Base-by-base conservation (phyloP, 2,113 vertebrate genomes). In the Mormyrus lacerda region DNA sequence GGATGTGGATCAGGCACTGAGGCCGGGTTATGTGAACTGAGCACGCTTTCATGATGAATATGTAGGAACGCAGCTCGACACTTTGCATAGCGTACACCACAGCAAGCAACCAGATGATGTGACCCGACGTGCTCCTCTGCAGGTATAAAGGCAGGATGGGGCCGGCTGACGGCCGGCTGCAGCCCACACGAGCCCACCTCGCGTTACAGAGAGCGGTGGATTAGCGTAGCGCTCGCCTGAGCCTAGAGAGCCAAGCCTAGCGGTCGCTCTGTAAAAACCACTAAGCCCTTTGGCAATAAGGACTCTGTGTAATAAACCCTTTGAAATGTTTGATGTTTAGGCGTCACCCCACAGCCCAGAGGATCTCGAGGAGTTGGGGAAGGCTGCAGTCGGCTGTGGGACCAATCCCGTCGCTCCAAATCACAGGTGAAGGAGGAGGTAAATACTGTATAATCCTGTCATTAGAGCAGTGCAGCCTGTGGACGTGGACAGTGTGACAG, bases 231-330 rank as follows among this genome's bases (percentile, higher is more conserved):
- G 3, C 73, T 47, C 44, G 47, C 47, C 44, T 50, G 44, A 50
- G 35, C 31, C 35, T 35, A 39, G 31, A 39, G 69, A 76, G 11
- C 69, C 69, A 1, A 35, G 11, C 69, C 31, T 39, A 76, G 69
- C 69, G 5, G 31, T 39, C 69, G 31, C 69, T 76, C 69, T 76
- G 47, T 50, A 48, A 85, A 85, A n/a, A 44, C 21, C 44, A 89
- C 93, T 93, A 91, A 94, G 93, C 92, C 93, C 92, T 92, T 94
- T 93, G 92, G 90, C 83, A 86, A 89, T 84, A n/a, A 45, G 44
- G 45, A 85, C 83, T 76, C 69, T 35, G 31, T 76, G 69, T 39
- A 76, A 76, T 76, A 50, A 86, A 50, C 27, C 82, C 73, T 85
- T 1, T 90, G 65, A 79, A 85, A 89, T 6, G 53, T 89, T 88